Percentiles rank a stretch among this genome's conserved stretches.
phyloP scores from a whole-genome alignment of 2,113 vertebrate genomes.

The Dryoscopus gambensis region DNA sequence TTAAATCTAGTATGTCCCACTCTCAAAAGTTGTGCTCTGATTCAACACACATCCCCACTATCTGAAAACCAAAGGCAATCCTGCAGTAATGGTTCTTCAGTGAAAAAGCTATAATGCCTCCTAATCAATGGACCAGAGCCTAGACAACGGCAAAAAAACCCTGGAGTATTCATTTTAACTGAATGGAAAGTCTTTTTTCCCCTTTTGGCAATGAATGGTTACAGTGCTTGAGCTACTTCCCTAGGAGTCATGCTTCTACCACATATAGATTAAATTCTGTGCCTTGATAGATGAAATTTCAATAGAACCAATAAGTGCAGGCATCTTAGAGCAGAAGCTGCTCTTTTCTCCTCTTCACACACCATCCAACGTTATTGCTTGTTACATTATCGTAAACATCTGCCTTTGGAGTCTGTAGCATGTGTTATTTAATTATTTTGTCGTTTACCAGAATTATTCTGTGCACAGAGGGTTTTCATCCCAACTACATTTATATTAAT shows the following conservation, averaged over 20 bases:
- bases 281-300: background rate
- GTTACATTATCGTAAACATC: background rate
- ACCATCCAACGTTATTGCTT: background rate
- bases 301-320: background rate
- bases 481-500: background rate
- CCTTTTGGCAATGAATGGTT: slow-evolving; percentile 3
- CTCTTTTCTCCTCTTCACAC: slow-evolving; percentile 18
- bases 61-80: slow-evolving; percentile 27
- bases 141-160: background rate
- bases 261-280: slow-evolving; percentile 43
- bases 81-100: background rate
- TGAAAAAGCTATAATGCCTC: background rate
- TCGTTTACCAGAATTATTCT: slow-evolving; percentile 56
- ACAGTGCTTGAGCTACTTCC: background rate
- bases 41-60: background rate
- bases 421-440: slow-evolving; percentile 67
- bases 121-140: background rate
- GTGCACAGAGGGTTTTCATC: background rate
- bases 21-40: background rate
- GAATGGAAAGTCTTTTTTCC: slow-evolving; percentile 46
- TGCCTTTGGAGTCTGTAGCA: slow-evolving; percentile 5
- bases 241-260: slow-evolving; percentile 16
- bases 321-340: background rate
- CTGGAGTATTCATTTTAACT: slow-evolving; percentile 25
- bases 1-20: background rate